Evolutionary conservation across 2,888 invertebrate species (phyloP), one percentile per base, ranked within the genome.

Genomic region (Sminthurinus aureus): DNA sequence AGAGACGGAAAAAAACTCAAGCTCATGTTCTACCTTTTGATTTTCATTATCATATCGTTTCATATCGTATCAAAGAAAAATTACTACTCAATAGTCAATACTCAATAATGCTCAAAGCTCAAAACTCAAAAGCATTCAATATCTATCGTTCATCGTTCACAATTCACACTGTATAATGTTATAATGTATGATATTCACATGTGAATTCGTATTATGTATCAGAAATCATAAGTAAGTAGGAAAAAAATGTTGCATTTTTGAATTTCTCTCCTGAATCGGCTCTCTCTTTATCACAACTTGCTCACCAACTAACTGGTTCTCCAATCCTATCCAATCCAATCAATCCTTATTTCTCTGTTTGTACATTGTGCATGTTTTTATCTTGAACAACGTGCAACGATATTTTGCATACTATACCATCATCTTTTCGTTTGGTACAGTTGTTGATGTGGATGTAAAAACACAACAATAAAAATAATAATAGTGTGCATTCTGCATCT

Each of bases 211-310:
- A 38, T 38, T 38, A 26, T 22, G 24, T 9, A 24, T 71, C 24
- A 71, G 26, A 6, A 26, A 24, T 26, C n/a, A 66, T 20, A 66
- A 67, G 67, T n/a, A 3, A 67, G 67, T 13, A 22, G 22, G n/a
- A 71, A 26, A 71, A 81, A 69, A 79, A 75, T 24, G 26, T 50
- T 51, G 81, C 81, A 81, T 74, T 73, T 81, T 74, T 74, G 64
- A 81, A 74, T 50, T 20, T 51, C 8, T 22, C 67, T 64, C 38
- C 18, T 22, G 26, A 69, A 50, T 52, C n/a, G 64, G 20, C 9
- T 24, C 64, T 26, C 78, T 22, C 22, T 58, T 78, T 20, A 26
- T 58, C 38, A 18, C 74, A 73, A 81, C 81, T 38, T 38, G 38
- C 1, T 4, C 38, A 38, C 38, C 38, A 38, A 38, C 38, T 38